Base-by-base conservation (phyloP, 1,140 invertebrate species). In the Schlechtendalia chinensis region DNA sequence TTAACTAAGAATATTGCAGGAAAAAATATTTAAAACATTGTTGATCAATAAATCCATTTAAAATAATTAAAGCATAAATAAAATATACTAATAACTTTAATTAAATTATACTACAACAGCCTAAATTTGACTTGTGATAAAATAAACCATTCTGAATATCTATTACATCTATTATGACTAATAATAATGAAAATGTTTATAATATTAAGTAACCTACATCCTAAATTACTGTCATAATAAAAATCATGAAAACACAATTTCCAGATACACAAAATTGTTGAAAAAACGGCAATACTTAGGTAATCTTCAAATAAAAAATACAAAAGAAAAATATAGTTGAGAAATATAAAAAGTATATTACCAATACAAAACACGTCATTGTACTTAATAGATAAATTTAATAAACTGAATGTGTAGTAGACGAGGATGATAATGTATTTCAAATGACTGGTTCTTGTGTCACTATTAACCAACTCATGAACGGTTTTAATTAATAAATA, bases 261-360 rank as follows among this genome's bases (percentile, higher is more conserved):
- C 10, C 56, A 50, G 32, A 19, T 59, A 63, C 19, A 61, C 58
- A 79, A 79, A 79, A 79, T 79, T 29, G n/a, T 50, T 79, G 75
- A 79, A 79, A 79, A 63, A 14, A 59, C 17, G 39, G 63, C 75
- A 79, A 63, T 47, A 79, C 22, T 79, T 79, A 79, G 75, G 58
- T 79, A 63, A 79, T 32, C 39, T 63, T 79, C 75, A 79, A 79
- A 63, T 79, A 79, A 79, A 77, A 77, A 79, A 47, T 47, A 45
- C 32, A 79, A 79, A 79, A 29, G 39, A 79, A 79, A 63, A 39
- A 77, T 79, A 61, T 79, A 79, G 75, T 79, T 63, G 75, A 79
- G 75, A 79, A 79, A 79, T 79, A 79, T 79, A 79, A 79, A 79
- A 79, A 79, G 54, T 79, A 79, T 79, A 79, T 79, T 79, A 79